Evolutionary conservation across 2,113 vertebrate species (phyloP), one percentile per base, ranked within the genome.

Genomic region (Cyanoramphus novaezelandiae): DNA sequence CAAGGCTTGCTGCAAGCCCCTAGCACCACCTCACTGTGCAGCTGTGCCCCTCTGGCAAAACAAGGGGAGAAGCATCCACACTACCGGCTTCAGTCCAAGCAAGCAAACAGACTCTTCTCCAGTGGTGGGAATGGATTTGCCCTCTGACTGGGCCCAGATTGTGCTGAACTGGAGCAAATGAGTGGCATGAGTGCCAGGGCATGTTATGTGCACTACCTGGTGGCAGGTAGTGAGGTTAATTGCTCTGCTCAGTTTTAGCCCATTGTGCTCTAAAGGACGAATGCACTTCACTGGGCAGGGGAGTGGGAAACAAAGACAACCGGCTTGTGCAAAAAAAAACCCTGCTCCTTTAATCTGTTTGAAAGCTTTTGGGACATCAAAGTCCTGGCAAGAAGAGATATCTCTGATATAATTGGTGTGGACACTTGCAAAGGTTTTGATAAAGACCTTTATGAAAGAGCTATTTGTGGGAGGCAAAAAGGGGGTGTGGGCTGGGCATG

Each of bases 1-100:
- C 0, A 0, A 12, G 39, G 41, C 64, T 47, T 6, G 0, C 64
- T 55, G 52, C 4, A 2, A 59, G 21, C 60, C 1, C 0, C 55
- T 39, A 49, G 57, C n/a, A 18, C n/a, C 44, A 31, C 25, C 37
- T 68, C 49, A 13, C 8, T 0, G 2, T 2, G 18, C 19, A 46
- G 35, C 15, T 0, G 6, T 35, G 28, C 29, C 76, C 39, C 43
- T 15, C 0, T 0, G 52, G 59, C 20, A 46, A 76, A 72, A 29
- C 3, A 9, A 19, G 27, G 47, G 43, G n/a, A 69, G 69, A 13
- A n/a, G 43, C 65, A 50, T 52, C 29, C 3, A 0, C 4, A 1
- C 18, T 46, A 17, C 9, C 1, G 1, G 11, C 21, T 60, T 67
- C 2, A 7, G 29, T 87, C 63, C 9, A 6, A 43, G 50, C 1